Conservation (phyloP, 2,797 vertebrate species). For the Aphelocoma californica region DNA sequence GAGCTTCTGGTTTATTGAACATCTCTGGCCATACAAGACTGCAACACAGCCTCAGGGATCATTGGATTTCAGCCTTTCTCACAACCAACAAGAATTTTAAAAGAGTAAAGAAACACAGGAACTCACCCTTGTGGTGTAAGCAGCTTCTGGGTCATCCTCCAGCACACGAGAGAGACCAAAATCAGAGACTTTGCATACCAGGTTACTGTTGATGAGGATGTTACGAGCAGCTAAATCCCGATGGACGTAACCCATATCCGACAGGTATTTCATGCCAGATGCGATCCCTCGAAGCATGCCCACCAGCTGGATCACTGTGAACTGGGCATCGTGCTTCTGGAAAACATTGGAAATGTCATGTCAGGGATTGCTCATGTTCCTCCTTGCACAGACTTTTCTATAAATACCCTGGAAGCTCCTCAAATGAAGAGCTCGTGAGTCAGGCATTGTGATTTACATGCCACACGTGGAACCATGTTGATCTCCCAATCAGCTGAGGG, state of each 20-base stretch:
- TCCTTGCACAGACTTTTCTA: neutral
- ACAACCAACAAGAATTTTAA: neutral
- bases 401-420: neutral
- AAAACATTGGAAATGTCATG: slow-evolving; percentile 51
- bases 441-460: neutral
- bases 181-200: slow-evolving; percentile 84
- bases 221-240: slow-evolving; percentile 83
- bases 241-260: slow-evolving; percentile 89
- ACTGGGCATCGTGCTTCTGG: slow-evolving; percentile 97
- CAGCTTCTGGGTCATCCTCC: slow-evolving; percentile 84
- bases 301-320: slow-evolving; percentile 91
- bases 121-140: slow-evolving; percentile 83
- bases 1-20: neutral
- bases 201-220: slow-evolving; percentile 82
- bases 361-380: neutral
- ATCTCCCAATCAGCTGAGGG: neutral
- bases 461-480: neutral
- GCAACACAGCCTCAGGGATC: neutral
- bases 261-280: slow-evolving; percentile 88
- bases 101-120: neutral
- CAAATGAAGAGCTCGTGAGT: neutral
- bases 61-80: neutral
- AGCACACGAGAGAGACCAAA: slow-evolving; percentile 82
- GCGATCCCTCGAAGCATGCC: slow-evolving; percentile 89
- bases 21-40: neutral